Evolutionary conservation across 2,113 vertebrate genomes (phyloP).

Genomic region (Rafetus swinhoei): DNA sequence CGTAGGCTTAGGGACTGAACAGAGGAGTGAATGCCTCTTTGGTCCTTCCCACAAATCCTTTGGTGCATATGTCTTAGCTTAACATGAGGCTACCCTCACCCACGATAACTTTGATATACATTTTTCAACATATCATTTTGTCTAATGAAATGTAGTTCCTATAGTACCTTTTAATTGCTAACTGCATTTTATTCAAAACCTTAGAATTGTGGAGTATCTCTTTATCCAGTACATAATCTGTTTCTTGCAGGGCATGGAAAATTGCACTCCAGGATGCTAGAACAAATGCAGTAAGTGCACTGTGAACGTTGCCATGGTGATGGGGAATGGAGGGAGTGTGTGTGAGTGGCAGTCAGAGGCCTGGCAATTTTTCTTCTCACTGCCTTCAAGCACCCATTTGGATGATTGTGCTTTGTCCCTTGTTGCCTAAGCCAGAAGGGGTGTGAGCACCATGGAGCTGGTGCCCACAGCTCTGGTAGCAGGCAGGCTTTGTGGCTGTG

Average conservation of each 20-base stretch:
- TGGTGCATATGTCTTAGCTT: neutral
- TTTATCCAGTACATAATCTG: neutral
- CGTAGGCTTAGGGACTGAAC: neutral
- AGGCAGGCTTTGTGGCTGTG: neutral
- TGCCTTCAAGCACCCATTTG: neutral
- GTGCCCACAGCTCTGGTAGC: neutral
- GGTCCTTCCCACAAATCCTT: neutral
- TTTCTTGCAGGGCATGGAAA: slow-evolving; percentile 80
- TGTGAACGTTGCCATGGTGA: neutral
- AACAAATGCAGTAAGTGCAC: slow-evolving; percentile 80
- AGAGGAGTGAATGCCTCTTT: slow-evolving; percentile 11
- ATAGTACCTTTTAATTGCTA: neutral
- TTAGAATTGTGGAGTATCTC: neutral
- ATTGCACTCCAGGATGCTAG: slow-evolving; percentile 83
- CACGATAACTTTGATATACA: neutral
- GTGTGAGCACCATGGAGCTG: neutral
- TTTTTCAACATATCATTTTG: neutral
- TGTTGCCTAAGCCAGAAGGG: neutral
- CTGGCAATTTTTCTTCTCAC: neutral
- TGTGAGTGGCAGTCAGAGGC: neutral
- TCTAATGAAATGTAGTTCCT: neutral
- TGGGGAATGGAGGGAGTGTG: neutral
- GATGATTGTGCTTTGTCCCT: neutral
- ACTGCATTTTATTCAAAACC: neutral
- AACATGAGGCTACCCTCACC: neutral